Evolutionary conservation across 1,140 invertebrate genomes (phyloP), one percentile per base, ranked within the genome.

Genomic region (Wiebesia pumilae): DNA sequence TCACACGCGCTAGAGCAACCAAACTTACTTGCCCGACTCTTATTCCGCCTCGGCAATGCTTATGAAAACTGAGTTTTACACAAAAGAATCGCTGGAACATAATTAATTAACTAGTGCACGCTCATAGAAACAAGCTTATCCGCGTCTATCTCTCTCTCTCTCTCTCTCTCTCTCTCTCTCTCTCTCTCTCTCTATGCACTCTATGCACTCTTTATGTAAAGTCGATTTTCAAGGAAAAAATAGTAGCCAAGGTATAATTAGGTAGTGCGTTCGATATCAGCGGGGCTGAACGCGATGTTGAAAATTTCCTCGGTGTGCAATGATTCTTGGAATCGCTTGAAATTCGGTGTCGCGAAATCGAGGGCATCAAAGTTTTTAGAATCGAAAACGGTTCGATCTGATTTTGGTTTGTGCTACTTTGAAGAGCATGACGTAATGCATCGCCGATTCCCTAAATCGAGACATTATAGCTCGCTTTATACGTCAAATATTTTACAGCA

Each of bases 331-430:
- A 75, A 75, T 38, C 69, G 38, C 71, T 75, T 75, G 27, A 75
- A 75, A 75, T 75, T 75, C 21, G 71, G 71, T 75, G 38, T 75
- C 40, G 71, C 24, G 69, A 71, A 71, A 71, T 38, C 35, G 33
- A 38, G 69, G 69, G 2, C 69, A 38, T 38, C 24, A 27, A 75
- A 71, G 19, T 2, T 75, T 75, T 73, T 43, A 10, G 38, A 75
- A 75, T 75, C 12, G 38, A 75, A 75, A 27, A n/a, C 14, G 27
- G 21, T 75, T 75, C 40, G n/a, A 75, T 38, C 71, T 75, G 38
- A 75, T 75, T 75, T 75, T n/a, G 40, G 38, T 38, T 75, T 75
- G 71, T 6, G 21, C 71, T 43, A 43, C 21, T 43, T 75, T n/a
- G 14, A n/a, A 35, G 14, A 12, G 1, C 1, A 10, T 43, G 71